phyloP scores from a whole-genome alignment of 2,888 invertebrate genomes.

The Sminthurides aquaticus region DNA sequence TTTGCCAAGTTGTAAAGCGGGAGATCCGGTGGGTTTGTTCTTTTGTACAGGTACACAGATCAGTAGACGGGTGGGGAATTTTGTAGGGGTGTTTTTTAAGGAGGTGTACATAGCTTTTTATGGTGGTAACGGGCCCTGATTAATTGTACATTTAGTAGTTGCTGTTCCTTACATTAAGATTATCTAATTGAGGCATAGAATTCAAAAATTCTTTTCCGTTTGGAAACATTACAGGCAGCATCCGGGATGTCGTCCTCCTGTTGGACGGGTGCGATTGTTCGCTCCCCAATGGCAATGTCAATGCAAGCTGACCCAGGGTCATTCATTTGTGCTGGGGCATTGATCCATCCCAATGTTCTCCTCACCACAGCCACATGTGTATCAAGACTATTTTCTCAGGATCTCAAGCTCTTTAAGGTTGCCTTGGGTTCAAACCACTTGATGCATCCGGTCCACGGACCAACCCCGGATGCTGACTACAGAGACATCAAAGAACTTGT shows the following conservation, averaged over 20 bases:
- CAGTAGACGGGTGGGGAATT: too few relatives aligned
- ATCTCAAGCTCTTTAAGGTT: slow-evolving; percentile 35
- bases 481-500: slow-evolving; percentile 32
- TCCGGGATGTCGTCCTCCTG: slow-evolving; percentile 27
- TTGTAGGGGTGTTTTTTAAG: too few relatives aligned
- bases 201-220: too few relatives aligned
- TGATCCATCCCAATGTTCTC: slow-evolving; percentile 25
- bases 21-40: too few relatives aligned
- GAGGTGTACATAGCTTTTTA: too few relatives aligned
- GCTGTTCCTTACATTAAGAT: too few relatives aligned
- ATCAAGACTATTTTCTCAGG: slow-evolving; percentile 34
- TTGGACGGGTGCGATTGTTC: slow-evolving; percentile 39
- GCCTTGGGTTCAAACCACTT: slow-evolving; percentile 28
- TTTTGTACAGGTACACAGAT: too few relatives aligned
- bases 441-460: slow-evolving; percentile 18
- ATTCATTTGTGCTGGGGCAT: slow-evolving; percentile 36
- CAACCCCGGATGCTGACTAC: slow-evolving; percentile 33
- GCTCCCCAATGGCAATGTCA: slow-evolving; percentile 23
- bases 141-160: too few relatives aligned
- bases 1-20: too few relatives aligned
- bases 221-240: neutral
- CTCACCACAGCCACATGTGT: slow-evolving; percentile 40
- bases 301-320: slow-evolving; percentile 36
- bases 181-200: neutral
- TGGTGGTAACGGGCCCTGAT: too few relatives aligned